Conservation (phyloP, 2,113 vertebrate genomes). For the Embiotoca jacksoni region DNA sequence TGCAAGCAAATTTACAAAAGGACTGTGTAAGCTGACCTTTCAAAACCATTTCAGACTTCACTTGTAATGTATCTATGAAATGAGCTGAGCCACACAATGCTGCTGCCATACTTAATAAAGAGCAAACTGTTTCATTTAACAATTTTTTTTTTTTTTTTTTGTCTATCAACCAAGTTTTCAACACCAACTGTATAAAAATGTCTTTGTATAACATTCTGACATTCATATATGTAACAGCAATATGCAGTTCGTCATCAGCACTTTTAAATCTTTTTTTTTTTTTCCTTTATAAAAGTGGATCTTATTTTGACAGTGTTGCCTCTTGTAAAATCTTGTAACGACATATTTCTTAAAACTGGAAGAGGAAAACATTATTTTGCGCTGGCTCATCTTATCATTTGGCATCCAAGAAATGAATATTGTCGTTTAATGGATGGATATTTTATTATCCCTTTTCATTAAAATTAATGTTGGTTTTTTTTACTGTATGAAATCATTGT, state of each 20-base stretch:
- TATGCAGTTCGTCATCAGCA: too few relatives aligned
- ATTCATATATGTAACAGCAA: background rate
- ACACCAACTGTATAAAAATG: background rate
- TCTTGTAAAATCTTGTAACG: too few relatives aligned
- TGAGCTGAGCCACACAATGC: background rate
- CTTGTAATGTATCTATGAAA: background rate
- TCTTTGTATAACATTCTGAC: background rate
- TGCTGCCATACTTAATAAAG: background rate
- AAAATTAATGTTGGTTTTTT: too few relatives aligned
- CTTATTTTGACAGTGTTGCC: too few relatives aligned
- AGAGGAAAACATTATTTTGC: too few relatives aligned
- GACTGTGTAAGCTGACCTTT: conserved; percentile 39
- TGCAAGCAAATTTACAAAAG: conserved; percentile 89
- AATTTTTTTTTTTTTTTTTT: background rate
- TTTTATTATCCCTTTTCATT: too few relatives aligned
- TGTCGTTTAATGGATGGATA: too few relatives aligned
- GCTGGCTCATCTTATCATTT: too few relatives aligned
- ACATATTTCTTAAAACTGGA: too few relatives aligned
- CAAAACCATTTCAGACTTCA: background rate
- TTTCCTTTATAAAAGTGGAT: too few relatives aligned
- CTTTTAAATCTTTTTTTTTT: too few relatives aligned
- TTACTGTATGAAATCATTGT: background rate
- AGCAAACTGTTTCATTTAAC: background rate
- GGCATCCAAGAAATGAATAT: too few relatives aligned
- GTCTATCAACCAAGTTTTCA: background rate